These are phyloP conservation scores for Philaenus spumarius DNA, from an alignment of 1,140 invertebrate genomes.

Conservation along the genomic window DNA sequence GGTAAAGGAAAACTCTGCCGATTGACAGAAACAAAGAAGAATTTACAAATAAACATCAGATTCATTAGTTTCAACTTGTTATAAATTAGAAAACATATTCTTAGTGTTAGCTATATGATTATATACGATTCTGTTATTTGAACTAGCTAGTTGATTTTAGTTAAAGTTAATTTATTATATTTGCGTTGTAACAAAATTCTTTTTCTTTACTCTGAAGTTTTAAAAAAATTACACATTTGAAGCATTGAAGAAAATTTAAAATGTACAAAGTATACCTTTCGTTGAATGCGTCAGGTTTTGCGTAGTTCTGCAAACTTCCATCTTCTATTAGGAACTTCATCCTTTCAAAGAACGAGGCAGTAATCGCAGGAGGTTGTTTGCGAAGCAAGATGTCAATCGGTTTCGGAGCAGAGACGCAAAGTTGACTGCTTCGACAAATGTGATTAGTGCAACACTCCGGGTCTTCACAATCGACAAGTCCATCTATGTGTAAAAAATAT, in stretches of 20 bases:
- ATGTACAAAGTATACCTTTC: slow-evolving; percentile 72
- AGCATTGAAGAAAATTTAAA: neutral
- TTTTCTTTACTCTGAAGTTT: neutral
- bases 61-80: too few species aligned
- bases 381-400: slow-evolving; percentile 88
- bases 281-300: slow-evolving; percentile 89
- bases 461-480: slow-evolving; percentile 93
- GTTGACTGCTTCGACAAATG: slow-evolving; percentile 73
- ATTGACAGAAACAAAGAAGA: slow-evolving; percentile 5
- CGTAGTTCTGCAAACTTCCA: slow-evolving; percentile 94
- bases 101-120: too few species aligned
- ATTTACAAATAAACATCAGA: neutral
- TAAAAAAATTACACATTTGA: neutral
- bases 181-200: neutral
- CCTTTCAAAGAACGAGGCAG: slow-evolving; percentile 95
- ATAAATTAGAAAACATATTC: too few species aligned
- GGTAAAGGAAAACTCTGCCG: neutral
- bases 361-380: slow-evolving; percentile 91
- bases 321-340: slow-evolving; percentile 98
- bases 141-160: neutral
- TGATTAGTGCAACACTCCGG: slow-evolving; percentile 88
- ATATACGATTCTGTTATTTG: too few species aligned
- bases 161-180: neutral
- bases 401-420: slow-evolving; percentile 87
- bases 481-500: slow-evolving; percentile 63